Conservation (phyloP, 1,140 invertebrate species). For the Mizuhopecten yessoensis region DNA sequence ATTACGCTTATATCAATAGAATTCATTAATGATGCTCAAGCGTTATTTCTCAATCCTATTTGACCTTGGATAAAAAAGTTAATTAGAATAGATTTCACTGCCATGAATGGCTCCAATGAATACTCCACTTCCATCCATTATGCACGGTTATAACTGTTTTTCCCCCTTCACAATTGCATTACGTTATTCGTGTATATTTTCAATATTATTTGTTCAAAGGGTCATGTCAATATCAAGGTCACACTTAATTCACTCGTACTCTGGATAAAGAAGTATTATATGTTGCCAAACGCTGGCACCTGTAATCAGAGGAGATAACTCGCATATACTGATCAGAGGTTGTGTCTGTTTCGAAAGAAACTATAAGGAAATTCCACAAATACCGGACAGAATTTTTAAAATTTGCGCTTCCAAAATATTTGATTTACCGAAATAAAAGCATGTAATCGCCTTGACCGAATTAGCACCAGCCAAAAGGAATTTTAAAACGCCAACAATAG, state of each 20-base stretch:
- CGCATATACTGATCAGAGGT: no score
- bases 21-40: neutral
- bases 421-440: neutral
- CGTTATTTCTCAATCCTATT: neutral
- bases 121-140: neutral
- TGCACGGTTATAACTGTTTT: neutral
- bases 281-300: no score
- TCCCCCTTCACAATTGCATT: neutral
- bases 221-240: neutral
- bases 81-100: neutral
- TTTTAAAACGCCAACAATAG: no score
- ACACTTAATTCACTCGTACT: neutral
- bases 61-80: conserved; percentile 25
- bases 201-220: neutral
- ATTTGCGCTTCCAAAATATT: neutral
- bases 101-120: neutral
- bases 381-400: neutral
- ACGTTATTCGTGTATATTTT: neutral
- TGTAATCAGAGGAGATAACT: no score
- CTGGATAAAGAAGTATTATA: neutral
- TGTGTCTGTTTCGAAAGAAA: no score
- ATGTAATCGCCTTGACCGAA: neutral
- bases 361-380: neutral
- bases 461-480: no score
- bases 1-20: neutral